Evolutionary conservation across 2,113 vertebrate genomes (phyloP).

Genomic region (Aldabrachelys gigantea): DNA sequence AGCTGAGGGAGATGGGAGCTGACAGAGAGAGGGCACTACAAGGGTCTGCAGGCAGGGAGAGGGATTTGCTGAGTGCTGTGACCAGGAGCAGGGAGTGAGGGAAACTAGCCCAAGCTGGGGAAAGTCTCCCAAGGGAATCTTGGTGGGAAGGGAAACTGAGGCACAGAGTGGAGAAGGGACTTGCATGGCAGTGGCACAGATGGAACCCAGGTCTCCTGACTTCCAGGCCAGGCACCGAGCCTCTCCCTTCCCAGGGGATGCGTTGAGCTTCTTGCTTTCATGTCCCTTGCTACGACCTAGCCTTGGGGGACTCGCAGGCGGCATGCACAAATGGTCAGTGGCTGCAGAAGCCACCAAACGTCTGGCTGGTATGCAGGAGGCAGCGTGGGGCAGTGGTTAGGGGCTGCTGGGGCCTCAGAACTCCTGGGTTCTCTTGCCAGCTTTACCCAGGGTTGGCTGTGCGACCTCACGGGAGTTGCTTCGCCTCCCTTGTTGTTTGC

Average conservation of each 20-base stretch:
- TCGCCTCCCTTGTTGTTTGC: not conserved
- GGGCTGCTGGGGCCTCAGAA: not conserved
- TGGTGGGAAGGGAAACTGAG: not conserved
- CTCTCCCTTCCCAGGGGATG: not conserved
- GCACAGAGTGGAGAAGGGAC: not conserved
- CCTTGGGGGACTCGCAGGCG: not conserved
- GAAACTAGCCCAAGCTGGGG: not conserved
- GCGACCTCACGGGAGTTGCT: not conserved
- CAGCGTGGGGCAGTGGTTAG: not conserved
- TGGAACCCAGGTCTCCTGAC: not conserved
- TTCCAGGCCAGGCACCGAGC: not conserved
- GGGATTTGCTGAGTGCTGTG: not conserved
- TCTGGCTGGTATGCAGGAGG: not conserved
- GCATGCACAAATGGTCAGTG: not conserved
- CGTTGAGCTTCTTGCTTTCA: not conserved
- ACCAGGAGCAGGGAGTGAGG: not conserved
- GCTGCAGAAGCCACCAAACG: not conserved
- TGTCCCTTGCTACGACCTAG: not conserved
- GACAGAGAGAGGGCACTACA: not conserved
- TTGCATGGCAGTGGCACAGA: not conserved
- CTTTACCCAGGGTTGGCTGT: not conserved
- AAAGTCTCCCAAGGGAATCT: not conserved
- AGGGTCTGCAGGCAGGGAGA: not conserved
- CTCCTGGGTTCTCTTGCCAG: not conserved
- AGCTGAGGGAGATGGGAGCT: not conserved